Evolutionary conservation across 2,888 invertebrate genomes (phyloP), one percentile per base, ranked within the genome.

Genomic region (Volucella inanis): DNA sequence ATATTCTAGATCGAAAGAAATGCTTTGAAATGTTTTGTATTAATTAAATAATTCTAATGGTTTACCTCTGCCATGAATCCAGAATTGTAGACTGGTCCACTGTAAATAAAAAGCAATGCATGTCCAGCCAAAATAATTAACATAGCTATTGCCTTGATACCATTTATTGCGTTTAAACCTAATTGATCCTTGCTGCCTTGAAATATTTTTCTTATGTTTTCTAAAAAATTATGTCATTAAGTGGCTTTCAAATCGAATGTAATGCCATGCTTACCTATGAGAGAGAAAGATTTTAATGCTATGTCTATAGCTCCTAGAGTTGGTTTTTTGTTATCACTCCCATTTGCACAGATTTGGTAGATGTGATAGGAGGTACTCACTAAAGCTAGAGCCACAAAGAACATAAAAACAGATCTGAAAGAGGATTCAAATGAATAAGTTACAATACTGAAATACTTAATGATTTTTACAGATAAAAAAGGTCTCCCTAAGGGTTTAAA

Each of bases 121-220:
- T 96, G 96, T 0, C 95, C 95, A 45, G 93, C 92, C 8, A 95
- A 91, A 61, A 96, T 95, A 61, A 95, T 93, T 0, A 93, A 87
- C 96, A 96, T 96, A 0, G 95, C 94, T 61, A 95, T 88, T 12
- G 94, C 93, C 89, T 95, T 95, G 49, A 96, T 94, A 0, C 95
- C 95, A 59, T 94, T 93, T 62, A 95, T 92, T 88, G 95, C 94
- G 87, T 95, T 94, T 70, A 96, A 90, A 38, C 95, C 94, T 10
- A 94, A 89, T 43, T 93, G 93, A 88, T 93, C 93, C 61, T 94
- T 94, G 91, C 90, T 88, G 15, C 87, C 87, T 88, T 91, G 90
- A 38, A 89, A 88, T 6, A 91, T 87, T 79, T 91, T 91, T 57
- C 88, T 89, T 15, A 89, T 81, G 79, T 91, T 91, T 87, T 90